A percentile compares a stretch with the other conserved stretches of the same genome.
These are phyloP conservation scores for Tachycineta bicolor DNA, from an alignment of 2,113 vertebrate genomes.

Conservation along the genomic window DNA sequence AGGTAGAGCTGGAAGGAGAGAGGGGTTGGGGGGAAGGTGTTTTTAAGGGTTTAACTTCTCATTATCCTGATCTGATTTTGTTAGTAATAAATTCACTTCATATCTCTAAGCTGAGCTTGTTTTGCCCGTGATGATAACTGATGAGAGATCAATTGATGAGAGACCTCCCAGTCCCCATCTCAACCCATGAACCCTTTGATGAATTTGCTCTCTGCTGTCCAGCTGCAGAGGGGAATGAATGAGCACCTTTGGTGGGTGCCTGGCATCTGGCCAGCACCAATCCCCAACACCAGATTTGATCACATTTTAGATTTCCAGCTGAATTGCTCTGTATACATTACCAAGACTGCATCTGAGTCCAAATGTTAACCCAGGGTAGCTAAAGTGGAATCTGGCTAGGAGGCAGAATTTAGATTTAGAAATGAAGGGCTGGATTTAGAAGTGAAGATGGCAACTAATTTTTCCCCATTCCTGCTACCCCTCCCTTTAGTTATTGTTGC, in stretches of 20 bases:
- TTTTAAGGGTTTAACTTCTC: neutral
- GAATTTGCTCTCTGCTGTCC: neutral
- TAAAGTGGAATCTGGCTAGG: neutral
- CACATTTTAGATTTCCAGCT: neutral
- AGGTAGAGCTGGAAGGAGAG: neutral
- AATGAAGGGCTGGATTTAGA: neutral
- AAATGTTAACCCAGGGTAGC: neutral
- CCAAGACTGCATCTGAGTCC: neutral
- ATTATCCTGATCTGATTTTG: neutral
- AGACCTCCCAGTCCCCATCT: neutral
- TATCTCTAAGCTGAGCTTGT: neutral
- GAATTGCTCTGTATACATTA: neutral
- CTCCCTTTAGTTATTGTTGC: neutral
- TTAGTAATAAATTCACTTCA: neutral
- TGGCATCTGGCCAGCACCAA: neutral
- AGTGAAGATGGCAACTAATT: neutral
- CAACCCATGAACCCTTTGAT: rapidly evolving
- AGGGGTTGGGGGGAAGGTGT: rapidly evolving
- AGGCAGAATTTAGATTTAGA: neutral
- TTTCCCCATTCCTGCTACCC: neutral
- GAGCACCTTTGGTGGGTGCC: neutral
- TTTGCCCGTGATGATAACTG: neutral
- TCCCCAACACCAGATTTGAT: neutral
- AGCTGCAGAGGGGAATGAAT: neutral
- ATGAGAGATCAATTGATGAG: neutral